Conservation (phyloP, 2,888 invertebrate genomes). For the Drosophila niveifrons region DNA sequence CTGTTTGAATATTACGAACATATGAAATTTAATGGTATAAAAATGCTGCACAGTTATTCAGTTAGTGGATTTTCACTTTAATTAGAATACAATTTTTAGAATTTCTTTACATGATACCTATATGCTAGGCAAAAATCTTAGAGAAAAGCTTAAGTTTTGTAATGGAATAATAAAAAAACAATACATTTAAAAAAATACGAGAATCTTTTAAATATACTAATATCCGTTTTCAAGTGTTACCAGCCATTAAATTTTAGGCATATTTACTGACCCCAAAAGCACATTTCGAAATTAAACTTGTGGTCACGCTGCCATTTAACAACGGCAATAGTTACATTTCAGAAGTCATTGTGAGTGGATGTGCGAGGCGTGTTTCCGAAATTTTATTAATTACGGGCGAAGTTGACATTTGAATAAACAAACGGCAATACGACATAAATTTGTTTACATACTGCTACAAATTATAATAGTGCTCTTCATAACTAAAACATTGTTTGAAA, state of each 20-base stretch:
- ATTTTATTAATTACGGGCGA: constrained; percentile 25
- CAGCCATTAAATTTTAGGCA: not conserved
- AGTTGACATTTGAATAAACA: constrained; percentile 52
- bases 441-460: constrained; percentile 20
- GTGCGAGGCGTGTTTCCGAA: not conserved
- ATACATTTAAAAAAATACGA: not conserved
- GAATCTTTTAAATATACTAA: not conserved
- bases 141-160: not conserved
- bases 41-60: not conserved
- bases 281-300: not conserved
- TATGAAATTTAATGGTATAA: not conserved
- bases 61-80: not conserved
- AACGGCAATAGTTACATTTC: constrained; percentile 50
- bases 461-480: constrained; percentile 36
- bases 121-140: not conserved
- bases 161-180: not conserved
- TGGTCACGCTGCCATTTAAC: constrained; percentile 10
- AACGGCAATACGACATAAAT: constrained; percentile 23
- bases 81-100: not conserved
- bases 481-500: not conserved
- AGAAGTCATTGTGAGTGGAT: constrained; percentile 18
- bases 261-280: not conserved
- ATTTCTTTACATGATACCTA: too few relatives aligned
- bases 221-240: constrained; percentile 1
- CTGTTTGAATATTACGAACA: not conserved